Percentiles rank a stretch among this genome's conserved stretches.
These are phyloP conservation scores for Eupeodes luniger DNA, from an alignment of 2,888 invertebrate genomes.

Conservation along the genomic window DNA sequence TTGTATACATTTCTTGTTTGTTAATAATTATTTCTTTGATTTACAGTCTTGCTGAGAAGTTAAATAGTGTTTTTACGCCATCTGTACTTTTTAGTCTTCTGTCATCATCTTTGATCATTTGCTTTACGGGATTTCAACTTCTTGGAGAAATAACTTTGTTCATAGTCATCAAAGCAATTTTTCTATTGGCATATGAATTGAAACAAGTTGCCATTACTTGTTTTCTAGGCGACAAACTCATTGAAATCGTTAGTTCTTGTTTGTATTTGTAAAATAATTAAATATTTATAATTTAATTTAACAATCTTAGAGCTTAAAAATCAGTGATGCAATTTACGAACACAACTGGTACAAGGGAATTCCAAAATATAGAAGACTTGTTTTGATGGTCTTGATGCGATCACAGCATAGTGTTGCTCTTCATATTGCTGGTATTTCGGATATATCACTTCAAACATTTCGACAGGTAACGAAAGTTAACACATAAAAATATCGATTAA, in stretches of 20 bases:
- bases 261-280: neutral
- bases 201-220: conserved; percentile 77
- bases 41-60: conserved; percentile 64
- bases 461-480: conserved; percentile 43
- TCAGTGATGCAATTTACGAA: conserved; percentile 67
- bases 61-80: conserved; percentile 73
- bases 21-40: neutral
- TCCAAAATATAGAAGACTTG: conserved; percentile 61
- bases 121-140: conserved; percentile 73
- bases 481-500: too few species aligned
- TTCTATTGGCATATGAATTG: conserved; percentile 73
- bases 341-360: conserved; percentile 76
- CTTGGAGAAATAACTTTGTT: conserved; percentile 66
- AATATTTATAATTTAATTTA: neutral
- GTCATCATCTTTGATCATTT: conserved; percentile 76
- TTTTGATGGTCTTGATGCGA: conserved; percentile 64
- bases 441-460: conserved; percentile 71
- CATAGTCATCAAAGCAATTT: conserved; percentile 40
- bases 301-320: conserved; percentile 58
- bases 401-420: conserved; percentile 62
- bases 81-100: conserved; percentile 74
- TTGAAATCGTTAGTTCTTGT: conserved; percentile 63
- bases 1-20: neutral
- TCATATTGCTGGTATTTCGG: conserved; percentile 67
- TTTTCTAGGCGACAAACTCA: conserved; percentile 74